Evolutionary conservation across 2,888 invertebrate species (phyloP).

Genomic region (Phortica okadai): DNA sequence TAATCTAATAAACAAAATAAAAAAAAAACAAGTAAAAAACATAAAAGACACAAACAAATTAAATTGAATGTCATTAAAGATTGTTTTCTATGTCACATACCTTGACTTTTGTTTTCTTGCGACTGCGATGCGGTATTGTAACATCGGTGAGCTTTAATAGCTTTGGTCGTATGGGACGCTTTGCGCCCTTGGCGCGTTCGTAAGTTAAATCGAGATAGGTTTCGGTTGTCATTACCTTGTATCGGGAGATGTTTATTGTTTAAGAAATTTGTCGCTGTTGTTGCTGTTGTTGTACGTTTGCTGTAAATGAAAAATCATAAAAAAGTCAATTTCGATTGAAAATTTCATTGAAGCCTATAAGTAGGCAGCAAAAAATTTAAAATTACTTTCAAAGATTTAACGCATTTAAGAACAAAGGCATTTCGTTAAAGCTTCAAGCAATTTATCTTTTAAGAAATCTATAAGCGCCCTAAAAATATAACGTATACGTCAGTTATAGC

Average conservation of each 20-base stretch:
- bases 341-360: no score
- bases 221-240: slow-evolving; percentile 72
- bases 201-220: slow-evolving; percentile 72
- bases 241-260: neutral
- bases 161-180: slow-evolving; percentile 74
- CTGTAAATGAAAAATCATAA: slow-evolving; percentile 22
- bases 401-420: neutral
- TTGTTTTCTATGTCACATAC: slow-evolving; percentile 54
- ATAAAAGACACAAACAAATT: neutral
- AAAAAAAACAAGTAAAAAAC: neutral
- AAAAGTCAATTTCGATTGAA: neutral
- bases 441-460: no score
- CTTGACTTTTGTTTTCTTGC: slow-evolving; percentile 76
- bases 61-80: neutral
- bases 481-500: neutral
- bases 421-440: neutral
- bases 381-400: neutral
- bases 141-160: slow-evolving; percentile 74
- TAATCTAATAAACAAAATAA: slow-evolving; percentile 4
- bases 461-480: no score
- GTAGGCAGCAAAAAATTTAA: no score
- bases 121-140: slow-evolving; percentile 74
- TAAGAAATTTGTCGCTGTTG: neutral
- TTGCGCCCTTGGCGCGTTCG: slow-evolving; percentile 70
- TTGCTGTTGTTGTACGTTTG: neutral